Base-by-base conservation (phyloP, 2,113 vertebrate genomes). In the Poeciliopsis prolifica region DNA sequence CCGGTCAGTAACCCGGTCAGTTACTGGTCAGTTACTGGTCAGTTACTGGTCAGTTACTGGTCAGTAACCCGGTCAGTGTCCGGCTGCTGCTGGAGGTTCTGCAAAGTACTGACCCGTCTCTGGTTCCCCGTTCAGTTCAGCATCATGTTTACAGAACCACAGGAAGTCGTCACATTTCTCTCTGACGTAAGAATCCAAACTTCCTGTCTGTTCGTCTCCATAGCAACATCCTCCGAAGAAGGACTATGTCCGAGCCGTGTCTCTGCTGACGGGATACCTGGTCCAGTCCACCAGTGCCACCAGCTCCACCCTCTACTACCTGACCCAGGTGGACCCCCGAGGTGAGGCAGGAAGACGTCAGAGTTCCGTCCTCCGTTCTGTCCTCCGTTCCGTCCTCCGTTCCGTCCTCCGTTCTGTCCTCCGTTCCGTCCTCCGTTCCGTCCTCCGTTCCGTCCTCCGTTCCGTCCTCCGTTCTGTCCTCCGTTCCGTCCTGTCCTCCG, bases 141-240 rank as follows among this genome's bases (percentile, higher is more conserved):
- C 8, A 58, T 2, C 51, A 58, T 54, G 17, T 54, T 54, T 24
- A 24, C 17, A 42, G 40, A 42, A 15, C 40, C 14, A 42, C 14
- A 42, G 40, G 40, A 42, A 42, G 40, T 42, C 1, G 40, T 24
- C 48, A 24, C 22, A 8, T 24, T 54, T 1, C 22, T 54, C 6
- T 54, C 22, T 5, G 13, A 42, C 4, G 24, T n/a, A n/a, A 24
- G 22, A 54, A 54, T 62, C 15, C 62, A 58, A 58, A 63, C 2
- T 48, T 61, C 61, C 12, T 40, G 28, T 62, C 54, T 74, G 6
- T 58, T 6, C 42, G n/a, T 82, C 22, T 78, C 42, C 81, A 58
- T 89, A 97, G 96, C 93, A 96, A 94, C 95, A 96, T 60, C 96
- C 97, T 8, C 95, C 96, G 0, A 93, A 95, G 78, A 97, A 96